Conservation (phyloP, 2,113 vertebrate genomes). For the Phocoena sinus region DNA sequence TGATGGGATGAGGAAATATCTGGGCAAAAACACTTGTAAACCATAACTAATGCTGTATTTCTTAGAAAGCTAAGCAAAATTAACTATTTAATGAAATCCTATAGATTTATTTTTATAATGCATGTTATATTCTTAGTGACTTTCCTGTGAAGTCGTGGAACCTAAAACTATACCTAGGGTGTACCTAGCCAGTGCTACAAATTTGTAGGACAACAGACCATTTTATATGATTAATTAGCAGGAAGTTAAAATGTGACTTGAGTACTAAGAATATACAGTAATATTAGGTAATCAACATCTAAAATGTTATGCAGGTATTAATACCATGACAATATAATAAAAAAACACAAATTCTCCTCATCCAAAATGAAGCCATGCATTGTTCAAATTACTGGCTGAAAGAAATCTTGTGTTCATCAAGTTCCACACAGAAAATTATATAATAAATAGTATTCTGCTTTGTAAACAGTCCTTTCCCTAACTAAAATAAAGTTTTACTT, state of each 20-base stretch:
- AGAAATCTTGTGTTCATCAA: neutral
- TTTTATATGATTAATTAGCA: neutral
- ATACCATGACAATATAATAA: neutral
- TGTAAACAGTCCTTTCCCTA: neutral
- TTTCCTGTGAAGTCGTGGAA: neutral
- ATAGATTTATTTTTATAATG: neutral
- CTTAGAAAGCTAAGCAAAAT: neutral
- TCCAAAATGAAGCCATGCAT: neutral
- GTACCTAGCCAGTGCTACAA: neutral
- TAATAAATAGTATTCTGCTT: neutral
- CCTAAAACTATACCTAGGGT: neutral
- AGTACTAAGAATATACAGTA: neutral
- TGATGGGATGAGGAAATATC: neutral
- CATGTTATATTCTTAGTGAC: neutral
- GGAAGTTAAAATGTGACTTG: neutral
- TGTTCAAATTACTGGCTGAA: neutral
- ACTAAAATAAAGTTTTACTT: neutral
- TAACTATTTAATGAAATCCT: neutral
- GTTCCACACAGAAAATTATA: neutral
- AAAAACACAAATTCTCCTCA: neutral
- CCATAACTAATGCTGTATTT: neutral
- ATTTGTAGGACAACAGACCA: neutral
- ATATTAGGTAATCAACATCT: neutral
- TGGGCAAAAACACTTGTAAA: neutral
- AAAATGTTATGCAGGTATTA: neutral